Percentiles rank a stretch among this genome's conserved stretches.
These are phyloP conservation scores for Merops nubicus DNA, from an alignment of 2,113 vertebrate genomes.

Conservation along the genomic window DNA sequence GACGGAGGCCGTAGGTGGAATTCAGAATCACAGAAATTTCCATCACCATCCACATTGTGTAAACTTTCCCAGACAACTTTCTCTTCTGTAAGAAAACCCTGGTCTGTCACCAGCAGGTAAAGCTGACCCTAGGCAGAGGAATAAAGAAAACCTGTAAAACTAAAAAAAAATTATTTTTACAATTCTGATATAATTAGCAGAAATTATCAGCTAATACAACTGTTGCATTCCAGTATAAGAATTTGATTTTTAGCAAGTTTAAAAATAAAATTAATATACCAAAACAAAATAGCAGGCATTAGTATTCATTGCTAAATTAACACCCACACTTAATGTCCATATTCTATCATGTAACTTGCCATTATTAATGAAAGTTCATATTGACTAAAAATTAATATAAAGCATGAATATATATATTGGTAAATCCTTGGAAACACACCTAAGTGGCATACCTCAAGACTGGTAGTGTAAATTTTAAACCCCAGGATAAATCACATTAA, in stretches of 20 bases:
- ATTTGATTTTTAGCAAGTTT: background rate
- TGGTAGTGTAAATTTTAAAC: too few relatives aligned
- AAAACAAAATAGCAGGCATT: background rate
- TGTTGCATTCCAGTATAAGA: background rate
- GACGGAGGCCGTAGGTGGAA: constrained; percentile 94
- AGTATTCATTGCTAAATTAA: background rate
- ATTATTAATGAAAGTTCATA: background rate
- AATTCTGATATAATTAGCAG: background rate
- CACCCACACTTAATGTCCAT: background rate
- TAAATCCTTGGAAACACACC: background rate
- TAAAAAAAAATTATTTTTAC: background rate
- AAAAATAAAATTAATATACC: background rate
- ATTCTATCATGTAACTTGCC: background rate
- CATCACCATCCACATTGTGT: constrained; percentile 96
- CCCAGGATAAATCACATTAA: too few relatives aligned
- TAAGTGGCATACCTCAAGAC: too few relatives aligned
- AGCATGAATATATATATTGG: background rate
- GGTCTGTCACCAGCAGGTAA: constrained; percentile 96
- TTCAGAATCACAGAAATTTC: constrained; percentile 97
- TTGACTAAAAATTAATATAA: background rate
- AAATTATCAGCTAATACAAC: background rate
- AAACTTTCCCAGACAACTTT: constrained; percentile 98
- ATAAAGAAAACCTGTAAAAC: background rate
- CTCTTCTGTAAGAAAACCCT: constrained; percentile 97
- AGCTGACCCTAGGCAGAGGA: constrained; percentile 87